Percentiles rank a stretch among this genome's conserved stretches.
These are phyloP conservation scores for Drosophila barbarae DNA, from an alignment of 2,888 invertebrate genomes.

Conservation along the genomic window DNA sequence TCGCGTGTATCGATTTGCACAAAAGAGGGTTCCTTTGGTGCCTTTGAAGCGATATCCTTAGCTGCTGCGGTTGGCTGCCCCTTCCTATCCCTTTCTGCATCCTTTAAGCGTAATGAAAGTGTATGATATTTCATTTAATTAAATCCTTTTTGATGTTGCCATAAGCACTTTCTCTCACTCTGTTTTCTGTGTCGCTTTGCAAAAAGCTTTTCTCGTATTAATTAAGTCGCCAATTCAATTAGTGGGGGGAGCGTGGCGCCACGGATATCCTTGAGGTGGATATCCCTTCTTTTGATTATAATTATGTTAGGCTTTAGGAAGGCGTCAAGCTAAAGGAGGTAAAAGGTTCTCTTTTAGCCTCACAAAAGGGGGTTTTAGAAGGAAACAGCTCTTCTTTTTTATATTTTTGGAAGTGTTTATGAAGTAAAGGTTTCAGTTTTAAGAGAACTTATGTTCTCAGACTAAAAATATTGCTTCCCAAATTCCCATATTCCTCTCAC, in stretches of 20 bases:
- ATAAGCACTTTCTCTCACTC: slow-evolving; percentile 2
- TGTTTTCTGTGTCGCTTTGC: slow-evolving; percentile 1
- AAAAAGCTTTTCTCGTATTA: slow-evolving; percentile 37
- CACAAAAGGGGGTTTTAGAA: background rate
- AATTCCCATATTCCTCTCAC: slow-evolving; percentile 5
- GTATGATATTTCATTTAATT: slow-evolving; percentile 63
- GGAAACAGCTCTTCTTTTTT: too few species aligned
- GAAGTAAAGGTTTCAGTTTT: background rate
- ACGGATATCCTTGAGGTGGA: slow-evolving; percentile 26
- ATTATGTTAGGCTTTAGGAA: slow-evolving; percentile 15
- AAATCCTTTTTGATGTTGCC: slow-evolving; percentile 66
- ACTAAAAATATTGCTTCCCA: background rate
- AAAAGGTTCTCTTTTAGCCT: background rate
- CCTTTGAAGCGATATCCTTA: slow-evolving; percentile 54
- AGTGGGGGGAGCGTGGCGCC: slow-evolving; percentile 6
- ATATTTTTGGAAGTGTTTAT: background rate
- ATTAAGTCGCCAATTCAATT: slow-evolving; percentile 55
- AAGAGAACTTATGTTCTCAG: too few species aligned
- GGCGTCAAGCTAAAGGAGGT: background rate
- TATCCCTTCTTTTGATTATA: slow-evolving; percentile 20
- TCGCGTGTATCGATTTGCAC: slow-evolving; percentile 54
- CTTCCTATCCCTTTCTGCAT: background rate
- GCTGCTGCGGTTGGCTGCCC: slow-evolving; percentile 19
- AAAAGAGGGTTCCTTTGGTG: slow-evolving; percentile 21
- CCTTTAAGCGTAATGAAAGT: slow-evolving; percentile 56